phyloP scores from a whole-genome alignment of 2,888 invertebrate genomes.

The Torymus tubicola region DNA sequence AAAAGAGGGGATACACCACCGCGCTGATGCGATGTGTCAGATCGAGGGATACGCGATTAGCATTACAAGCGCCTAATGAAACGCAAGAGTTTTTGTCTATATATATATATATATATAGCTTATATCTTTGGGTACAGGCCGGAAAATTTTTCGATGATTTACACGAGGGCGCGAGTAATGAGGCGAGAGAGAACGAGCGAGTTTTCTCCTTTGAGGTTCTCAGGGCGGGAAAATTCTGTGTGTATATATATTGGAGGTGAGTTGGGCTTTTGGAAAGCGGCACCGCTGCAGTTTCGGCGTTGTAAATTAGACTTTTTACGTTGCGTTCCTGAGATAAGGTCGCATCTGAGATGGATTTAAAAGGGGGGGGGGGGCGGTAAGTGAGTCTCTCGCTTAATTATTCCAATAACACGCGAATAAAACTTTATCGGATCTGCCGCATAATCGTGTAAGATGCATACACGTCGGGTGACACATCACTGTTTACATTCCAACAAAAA shows the following conservation, averaged over 20 bases:
- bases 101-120: no score
- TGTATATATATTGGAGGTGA: background rate
- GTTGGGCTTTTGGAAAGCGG: conserved; percentile 6
- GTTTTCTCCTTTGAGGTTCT: conserved; percentile 16
- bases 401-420: no score
- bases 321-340: background rate
- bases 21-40: background rate
- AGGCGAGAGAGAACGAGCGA: background rate
- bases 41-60: conserved; percentile 31
- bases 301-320: conserved; percentile 18
- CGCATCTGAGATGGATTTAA: no score
- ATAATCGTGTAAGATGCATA: no score
- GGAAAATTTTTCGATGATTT: conserved; percentile 30
- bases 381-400: no score
- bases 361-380: no score
- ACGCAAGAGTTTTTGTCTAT: background rate
- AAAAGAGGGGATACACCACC: background rate
- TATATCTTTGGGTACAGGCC: background rate
- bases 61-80: conserved; percentile 29
- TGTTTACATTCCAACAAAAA: no score
- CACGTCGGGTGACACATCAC: no score
- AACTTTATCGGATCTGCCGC: no score
- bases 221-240: background rate
- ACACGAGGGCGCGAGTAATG: background rate
- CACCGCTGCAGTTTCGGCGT: background rate